Evolutionary conservation across 2,797 vertebrate species (phyloP).

Genomic region (Fistularia tabacaria): DNA sequence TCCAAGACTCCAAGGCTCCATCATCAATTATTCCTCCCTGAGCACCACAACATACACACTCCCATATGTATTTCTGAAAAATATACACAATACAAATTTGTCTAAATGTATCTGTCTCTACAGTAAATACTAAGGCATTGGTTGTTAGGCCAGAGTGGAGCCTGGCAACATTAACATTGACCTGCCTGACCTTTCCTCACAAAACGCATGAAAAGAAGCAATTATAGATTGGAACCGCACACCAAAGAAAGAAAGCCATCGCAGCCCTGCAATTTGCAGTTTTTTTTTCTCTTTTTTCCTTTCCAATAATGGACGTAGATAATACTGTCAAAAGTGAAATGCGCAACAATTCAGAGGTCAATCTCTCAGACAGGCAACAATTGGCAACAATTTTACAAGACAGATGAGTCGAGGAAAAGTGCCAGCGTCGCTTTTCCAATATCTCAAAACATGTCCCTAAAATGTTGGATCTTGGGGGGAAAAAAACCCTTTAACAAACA

Average conservation of each 20-base stretch:
- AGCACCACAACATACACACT: too few species aligned
- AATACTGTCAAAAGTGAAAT: slow-evolving; percentile 67
- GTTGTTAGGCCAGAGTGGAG: slow-evolving; percentile 1
- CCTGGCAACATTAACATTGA: slow-evolving; percentile 53
- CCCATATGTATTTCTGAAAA: background rate
- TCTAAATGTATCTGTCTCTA: slow-evolving; percentile 10
- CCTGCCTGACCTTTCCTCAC: slow-evolving; percentile 49
- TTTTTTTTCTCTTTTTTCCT: slow-evolving; percentile 15
- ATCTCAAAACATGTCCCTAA: too few species aligned
- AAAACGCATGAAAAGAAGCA: slow-evolving; percentile 68
- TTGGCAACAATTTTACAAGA: background rate
- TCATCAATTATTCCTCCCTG: too few species aligned
- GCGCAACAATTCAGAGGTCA: slow-evolving; percentile 64
- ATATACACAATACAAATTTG: slow-evolving; percentile 3
- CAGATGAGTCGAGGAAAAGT: too few species aligned
- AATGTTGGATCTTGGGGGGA: background rate
- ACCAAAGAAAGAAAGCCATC: slow-evolving; percentile 59
- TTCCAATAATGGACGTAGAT: slow-evolving; percentile 61
- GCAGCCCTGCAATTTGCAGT: slow-evolving; percentile 25
- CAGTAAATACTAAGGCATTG: slow-evolving; percentile 3
- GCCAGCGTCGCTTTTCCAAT: too few species aligned
- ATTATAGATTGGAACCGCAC: slow-evolving; percentile 74
- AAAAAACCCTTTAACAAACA: background rate
- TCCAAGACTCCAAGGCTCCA: too few species aligned
- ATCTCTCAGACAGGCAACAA: slow-evolving; percentile 34